phyloP scores from a whole-genome alignment of 2,113 vertebrate genomes.

The Plecturocebus donacophilus region DNA sequence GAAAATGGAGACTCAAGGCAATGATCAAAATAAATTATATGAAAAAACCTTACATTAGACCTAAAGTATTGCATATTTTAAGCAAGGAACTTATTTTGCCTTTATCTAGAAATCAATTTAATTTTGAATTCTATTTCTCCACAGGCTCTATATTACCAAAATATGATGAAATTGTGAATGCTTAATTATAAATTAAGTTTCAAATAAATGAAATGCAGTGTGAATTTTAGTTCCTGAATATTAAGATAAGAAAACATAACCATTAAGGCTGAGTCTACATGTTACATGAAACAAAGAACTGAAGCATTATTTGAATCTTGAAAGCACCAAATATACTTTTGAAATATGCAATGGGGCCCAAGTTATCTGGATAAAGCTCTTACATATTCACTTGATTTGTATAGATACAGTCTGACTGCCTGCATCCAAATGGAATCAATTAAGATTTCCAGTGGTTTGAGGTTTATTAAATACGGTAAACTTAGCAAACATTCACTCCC shows the following conservation, averaged over 20 bases:
- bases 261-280: not conserved
- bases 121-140: conserved; percentile 12
- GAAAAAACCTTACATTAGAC: not conserved
- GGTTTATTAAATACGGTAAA: not conserved
- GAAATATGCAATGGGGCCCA: not conserved
- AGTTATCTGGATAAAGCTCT: not conserved
- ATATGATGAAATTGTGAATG: not conserved
- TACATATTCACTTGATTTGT: conserved; percentile 1
- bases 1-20: not conserved
- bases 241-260: conserved; percentile 28
- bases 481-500: not conserved
- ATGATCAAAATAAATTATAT: not conserved
- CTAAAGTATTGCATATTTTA: conserved; percentile 12
- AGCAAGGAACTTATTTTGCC: conserved; percentile 15
- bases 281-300: not conserved
- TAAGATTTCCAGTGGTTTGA: not conserved
- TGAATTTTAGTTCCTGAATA: not conserved
- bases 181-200: conserved; percentile 6
- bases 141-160: conserved; percentile 6
- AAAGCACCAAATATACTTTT: not conserved
- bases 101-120: conserved; percentile 44
- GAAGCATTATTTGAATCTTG: not conserved
- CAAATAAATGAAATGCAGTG: not conserved
- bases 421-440: not conserved
- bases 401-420: not conserved